Evolutionary conservation across 2,797 vertebrate species (phyloP).

Genomic region (Phoebastria nigripes): DNA sequence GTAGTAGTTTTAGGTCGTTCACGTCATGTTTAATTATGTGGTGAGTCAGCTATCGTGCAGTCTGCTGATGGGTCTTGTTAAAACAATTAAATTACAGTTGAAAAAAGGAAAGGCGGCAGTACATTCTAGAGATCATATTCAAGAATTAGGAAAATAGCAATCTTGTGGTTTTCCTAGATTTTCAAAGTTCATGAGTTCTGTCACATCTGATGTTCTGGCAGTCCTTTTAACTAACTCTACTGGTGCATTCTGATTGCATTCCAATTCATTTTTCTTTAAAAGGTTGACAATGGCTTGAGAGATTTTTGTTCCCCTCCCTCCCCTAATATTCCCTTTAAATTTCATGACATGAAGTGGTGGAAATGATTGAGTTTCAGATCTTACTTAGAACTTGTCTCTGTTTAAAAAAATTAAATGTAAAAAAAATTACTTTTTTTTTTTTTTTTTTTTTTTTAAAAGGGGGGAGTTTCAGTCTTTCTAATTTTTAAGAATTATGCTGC

Average conservation of each 20-base stretch:
- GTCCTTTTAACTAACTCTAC: background rate
- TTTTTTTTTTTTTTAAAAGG: no score
- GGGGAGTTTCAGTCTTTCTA: background rate
- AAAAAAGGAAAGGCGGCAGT: background rate
- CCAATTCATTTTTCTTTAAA: background rate
- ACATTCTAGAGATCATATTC: background rate
- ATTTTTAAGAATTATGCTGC: background rate
- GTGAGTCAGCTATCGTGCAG: background rate
- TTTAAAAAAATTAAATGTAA: background rate
- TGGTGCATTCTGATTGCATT: background rate
- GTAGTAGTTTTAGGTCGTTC: background rate
- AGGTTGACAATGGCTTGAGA: background rate
- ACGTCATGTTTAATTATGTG: background rate
- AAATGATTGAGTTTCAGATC: background rate
- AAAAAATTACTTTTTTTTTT: no score
- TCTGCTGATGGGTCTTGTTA: background rate
- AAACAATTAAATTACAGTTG: background rate
- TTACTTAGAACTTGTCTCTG: background rate
- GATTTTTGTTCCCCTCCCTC: background rate
- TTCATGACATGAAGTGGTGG: background rate
- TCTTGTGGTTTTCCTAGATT: background rate
- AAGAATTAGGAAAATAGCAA: background rate
- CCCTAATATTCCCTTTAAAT: background rate
- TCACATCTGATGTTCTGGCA: background rate
- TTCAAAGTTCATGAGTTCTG: background rate